Percentiles rank a stretch among this genome's conserved stretches.
Conservation (phyloP, 2,113 vertebrate species). For the Tetrax tetrax region DNA sequence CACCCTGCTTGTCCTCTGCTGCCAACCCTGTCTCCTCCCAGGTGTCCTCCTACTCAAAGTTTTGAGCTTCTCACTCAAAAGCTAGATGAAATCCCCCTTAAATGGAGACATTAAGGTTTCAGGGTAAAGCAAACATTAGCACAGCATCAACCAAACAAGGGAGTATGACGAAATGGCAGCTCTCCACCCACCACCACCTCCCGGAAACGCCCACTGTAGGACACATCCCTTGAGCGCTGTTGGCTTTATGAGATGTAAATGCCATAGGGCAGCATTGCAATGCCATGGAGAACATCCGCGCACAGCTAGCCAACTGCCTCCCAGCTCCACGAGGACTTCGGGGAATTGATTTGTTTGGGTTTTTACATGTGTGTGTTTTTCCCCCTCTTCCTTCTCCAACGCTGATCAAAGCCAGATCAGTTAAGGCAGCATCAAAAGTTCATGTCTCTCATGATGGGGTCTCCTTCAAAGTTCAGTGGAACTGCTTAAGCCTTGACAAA, state of each 20-base stretch:
- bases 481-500: constrained; percentile 65
- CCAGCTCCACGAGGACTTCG: background rate
- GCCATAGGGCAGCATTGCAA: fast-evolving
- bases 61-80: background rate
- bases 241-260: background rate
- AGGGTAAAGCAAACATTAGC: background rate
- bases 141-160: background rate
- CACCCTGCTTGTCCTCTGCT: background rate
- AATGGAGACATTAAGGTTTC: fast-evolving
- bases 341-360: constrained; percentile 20
- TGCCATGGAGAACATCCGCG: background rate
- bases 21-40: background rate
- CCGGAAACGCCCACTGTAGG: fast-evolving
- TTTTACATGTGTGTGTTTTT: background rate
- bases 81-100: background rate
- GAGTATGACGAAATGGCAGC: fast-evolving
- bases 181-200: background rate
- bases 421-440: constrained; percentile 51
- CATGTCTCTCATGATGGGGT: constrained; percentile 14
- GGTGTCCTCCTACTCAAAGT: background rate
- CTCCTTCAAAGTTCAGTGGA: constrained; percentile 68
- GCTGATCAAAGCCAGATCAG: constrained; percentile 64
- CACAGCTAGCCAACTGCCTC: background rate
- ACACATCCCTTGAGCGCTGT: fast-evolving
- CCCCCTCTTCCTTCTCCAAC: background rate